A percentile compares a stretch with the other conserved stretches of the same genome.
Evolutionary conservation across 2,797 vertebrate genomes (phyloP).

Genomic region (Myripristis jacobus): DNA sequence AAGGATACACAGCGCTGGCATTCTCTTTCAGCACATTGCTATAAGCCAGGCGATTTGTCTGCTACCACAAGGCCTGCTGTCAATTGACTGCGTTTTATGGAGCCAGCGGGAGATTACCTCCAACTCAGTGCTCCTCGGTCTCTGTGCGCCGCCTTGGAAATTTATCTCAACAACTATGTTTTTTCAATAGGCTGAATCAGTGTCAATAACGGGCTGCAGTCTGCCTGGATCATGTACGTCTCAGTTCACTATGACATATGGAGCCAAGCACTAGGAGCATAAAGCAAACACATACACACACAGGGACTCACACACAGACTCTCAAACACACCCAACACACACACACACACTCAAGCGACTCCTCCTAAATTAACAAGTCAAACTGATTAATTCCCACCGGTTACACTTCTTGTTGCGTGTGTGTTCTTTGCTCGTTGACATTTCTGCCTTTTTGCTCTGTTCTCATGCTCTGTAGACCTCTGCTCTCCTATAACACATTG

Average conservation of each 20-base stretch:
- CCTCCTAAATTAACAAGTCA: slow-evolving; percentile 68
- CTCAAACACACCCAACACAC: slow-evolving; percentile 12
- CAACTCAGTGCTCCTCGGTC: slow-evolving; percentile 59
- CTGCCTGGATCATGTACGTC: slow-evolving; percentile 54
- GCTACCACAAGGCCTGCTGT: slow-evolving; percentile 82
- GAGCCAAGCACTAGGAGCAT: slow-evolving; percentile 23
- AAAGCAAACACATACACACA: slow-evolving; percentile 47
- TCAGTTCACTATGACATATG: slow-evolving; percentile 71
- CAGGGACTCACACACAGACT: slow-evolving; percentile 28
- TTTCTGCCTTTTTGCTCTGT: slow-evolving; percentile 63
- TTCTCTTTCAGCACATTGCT: slow-evolving; percentile 77
- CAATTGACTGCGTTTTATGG: slow-evolving; percentile 76
- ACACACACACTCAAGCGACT: slow-evolving; percentile 19
- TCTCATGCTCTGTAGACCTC: slow-evolving; percentile 59
- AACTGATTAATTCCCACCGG: slow-evolving; percentile 67
- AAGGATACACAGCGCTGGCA: slow-evolving; percentile 73
- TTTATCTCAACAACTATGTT: slow-evolving; percentile 75
- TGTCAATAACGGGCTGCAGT: slow-evolving; percentile 69
- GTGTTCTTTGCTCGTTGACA: slow-evolving; percentile 69
- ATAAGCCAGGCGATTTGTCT: slow-evolving; percentile 82
- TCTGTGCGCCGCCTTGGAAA: slow-evolving; percentile 69
- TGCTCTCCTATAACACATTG: slow-evolving; percentile 57
- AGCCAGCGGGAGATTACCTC: slow-evolving; percentile 81
- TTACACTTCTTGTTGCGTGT: slow-evolving; percentile 66
- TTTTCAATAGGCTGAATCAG: slow-evolving; percentile 75